Evolutionary conservation across 1,140 invertebrate species (phyloP), one percentile per base, ranked within the genome.

Genomic region (Calliopsis andreniformis): DNA sequence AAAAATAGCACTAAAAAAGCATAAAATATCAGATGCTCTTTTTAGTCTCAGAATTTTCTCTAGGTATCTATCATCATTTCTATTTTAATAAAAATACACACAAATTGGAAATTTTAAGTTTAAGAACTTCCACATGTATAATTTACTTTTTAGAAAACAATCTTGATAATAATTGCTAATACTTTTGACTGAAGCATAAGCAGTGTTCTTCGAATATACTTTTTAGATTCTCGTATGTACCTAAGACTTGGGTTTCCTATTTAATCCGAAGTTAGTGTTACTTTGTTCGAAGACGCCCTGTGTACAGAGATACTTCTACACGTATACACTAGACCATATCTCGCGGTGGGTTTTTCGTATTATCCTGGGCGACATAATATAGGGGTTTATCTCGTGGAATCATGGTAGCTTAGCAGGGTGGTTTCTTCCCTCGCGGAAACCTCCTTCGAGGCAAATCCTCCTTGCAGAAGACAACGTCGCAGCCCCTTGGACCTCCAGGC

Each of bases 321-420:
- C 64, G 20, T 20, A 76, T 16, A 51, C 47, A 53, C 14, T 32
- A 35, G 32, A 20, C 56, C 47, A 51, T 58, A 39, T 71, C 71
- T 76, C 64, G 69, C 42, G 59, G 76, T 80, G 72, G 80, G 63
- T 85, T 85, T 81, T 83, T 81, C 79, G 83, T 63, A 85, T 86
- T 78, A 79, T 79, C 79, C 53, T 67, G 32, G 73, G 85, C 84
- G 85, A 87, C 86, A 80, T 86, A 87, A 87, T 87, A 87, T 86
- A 79, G 78, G 75, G 70, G 70, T 86, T 87, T 86, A 87, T 87
- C 85, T 84, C 64, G 59, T 69, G 84, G 85, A 82, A 87, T 87
- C 83, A 84, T 80, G 83, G 79, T 79, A 69, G 83, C 83, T 87
- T 87, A 84, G 69, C 79, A 55, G 78, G 76, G 76, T 81, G 76